These are phyloP conservation scores for Idaea biselata DNA, from an alignment of 2,888 invertebrate genomes.

Conservation along the genomic window DNA sequence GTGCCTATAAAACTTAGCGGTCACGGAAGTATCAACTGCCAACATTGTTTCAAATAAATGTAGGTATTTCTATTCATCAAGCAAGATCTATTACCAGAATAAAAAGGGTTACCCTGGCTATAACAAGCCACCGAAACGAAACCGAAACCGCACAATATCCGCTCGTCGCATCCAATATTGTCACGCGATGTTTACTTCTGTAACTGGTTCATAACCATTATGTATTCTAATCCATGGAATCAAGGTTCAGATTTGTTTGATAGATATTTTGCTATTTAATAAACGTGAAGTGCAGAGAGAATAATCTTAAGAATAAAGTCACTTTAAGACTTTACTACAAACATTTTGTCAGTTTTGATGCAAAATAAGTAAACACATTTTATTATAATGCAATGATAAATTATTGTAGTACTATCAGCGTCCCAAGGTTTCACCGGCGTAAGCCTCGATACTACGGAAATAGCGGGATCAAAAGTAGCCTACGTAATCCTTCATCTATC, in stretches of 20 bases:
- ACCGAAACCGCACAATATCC: conserved; percentile 22
- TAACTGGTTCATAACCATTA: background rate
- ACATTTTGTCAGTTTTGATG: background rate
- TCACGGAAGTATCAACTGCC: background rate
- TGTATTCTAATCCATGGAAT: background rate
- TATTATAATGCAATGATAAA: too few relatives aligned
- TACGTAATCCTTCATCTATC: too few relatives aligned
- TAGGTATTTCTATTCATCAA: background rate
- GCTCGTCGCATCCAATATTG: conserved; percentile 22
- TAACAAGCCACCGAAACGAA: conserved; percentile 23
- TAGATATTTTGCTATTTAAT: background rate
- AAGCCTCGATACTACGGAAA: too few relatives aligned
- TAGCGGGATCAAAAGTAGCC: too few relatives aligned
- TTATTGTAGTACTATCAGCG: too few relatives aligned
- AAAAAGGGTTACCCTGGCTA: background rate
- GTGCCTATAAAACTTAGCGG: background rate
- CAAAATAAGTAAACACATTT: too few relatives aligned
- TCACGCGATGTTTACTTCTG: conserved; percentile 26
- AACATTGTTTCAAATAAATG: background rate
- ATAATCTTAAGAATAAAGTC: background rate
- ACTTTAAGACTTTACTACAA: background rate
- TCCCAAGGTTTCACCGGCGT: too few relatives aligned
- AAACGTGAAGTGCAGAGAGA: background rate
- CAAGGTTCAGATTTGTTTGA: conserved; percentile 10
- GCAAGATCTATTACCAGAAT: background rate